These are phyloP conservation scores for Criorhina ranunculi DNA, from an alignment of 2,888 invertebrate genomes.

Conservation along the genomic window DNA sequence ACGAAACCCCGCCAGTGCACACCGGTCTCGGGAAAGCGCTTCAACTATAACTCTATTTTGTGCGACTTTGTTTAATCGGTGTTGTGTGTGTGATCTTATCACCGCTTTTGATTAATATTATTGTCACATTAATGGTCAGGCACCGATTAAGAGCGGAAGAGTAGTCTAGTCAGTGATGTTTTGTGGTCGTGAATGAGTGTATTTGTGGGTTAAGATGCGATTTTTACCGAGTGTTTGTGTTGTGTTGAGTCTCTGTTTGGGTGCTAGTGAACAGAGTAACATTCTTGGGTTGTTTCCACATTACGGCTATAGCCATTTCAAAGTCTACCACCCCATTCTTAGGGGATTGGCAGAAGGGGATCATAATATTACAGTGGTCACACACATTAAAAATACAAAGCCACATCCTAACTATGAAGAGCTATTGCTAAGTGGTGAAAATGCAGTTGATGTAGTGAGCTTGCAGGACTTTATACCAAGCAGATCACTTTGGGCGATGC, in stretches of 20 bases:
- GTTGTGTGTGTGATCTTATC: conserved; percentile 1
- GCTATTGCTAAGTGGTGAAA: conserved; percentile 85
- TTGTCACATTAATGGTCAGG: background rate
- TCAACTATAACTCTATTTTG: too few species aligned
- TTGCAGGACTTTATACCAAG: conserved; percentile 79
- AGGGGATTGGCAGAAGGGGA: conserved; percentile 87
- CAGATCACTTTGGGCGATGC: conserved; percentile 79
- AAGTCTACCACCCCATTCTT: conserved; percentile 87
- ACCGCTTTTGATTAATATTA: background rate
- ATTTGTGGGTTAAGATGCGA: conserved; percentile 20
- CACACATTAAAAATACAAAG: conserved; percentile 86
- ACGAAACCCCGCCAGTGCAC: background rate
- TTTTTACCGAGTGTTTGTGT: conserved; percentile 24
- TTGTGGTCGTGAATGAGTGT: background rate
- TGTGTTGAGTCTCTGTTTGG: conserved; percentile 41
- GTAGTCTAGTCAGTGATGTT: conserved; percentile 20
- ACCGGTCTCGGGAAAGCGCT: too few species aligned
- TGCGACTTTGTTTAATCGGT: background rate
- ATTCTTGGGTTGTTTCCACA: conserved; percentile 89
- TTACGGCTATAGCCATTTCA: conserved; percentile 89
- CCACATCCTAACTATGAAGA: conserved; percentile 86
- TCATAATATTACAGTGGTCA: conserved; percentile 89
- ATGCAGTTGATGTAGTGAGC: conserved; percentile 80
- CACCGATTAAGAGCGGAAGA: conserved; percentile 3
- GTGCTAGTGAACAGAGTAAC: conserved; percentile 78